Conservation (phyloP, 2,888 invertebrate genomes). For the Apamea epomidion region DNA sequence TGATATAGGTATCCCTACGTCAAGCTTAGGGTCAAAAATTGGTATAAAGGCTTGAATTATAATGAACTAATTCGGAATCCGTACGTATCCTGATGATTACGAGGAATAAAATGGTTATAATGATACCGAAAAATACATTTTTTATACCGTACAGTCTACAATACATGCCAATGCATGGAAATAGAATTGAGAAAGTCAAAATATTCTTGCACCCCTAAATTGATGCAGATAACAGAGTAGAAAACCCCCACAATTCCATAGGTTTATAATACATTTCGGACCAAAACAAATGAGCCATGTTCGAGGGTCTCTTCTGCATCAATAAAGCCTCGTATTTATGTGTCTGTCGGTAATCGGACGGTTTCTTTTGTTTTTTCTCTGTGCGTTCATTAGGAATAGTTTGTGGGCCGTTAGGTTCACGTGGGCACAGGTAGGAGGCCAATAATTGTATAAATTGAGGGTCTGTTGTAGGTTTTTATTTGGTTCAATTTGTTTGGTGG, state of each 20-base stretch:
- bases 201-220: neutral
- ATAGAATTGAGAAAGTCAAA: neutral
- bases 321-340: conserved; percentile 64
- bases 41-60: neutral
- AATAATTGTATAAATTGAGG: conserved; percentile 57
- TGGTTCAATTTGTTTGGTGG: conserved; percentile 21
- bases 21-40: neutral
- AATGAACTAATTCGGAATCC: neutral
- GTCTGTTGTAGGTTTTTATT: conserved; percentile 39
- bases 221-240: neutral
- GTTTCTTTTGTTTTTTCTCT: conserved; percentile 53
- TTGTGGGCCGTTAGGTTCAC: conserved; percentile 54
- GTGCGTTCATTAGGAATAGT: conserved; percentile 56
- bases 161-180: neutral
- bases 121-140: neutral
- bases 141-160: neutral
- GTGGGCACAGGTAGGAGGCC: conserved; percentile 48
- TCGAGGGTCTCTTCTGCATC: conserved; percentile 50
- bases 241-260: conserved; percentile 21
- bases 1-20: conserved; percentile 13
- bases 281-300: conserved; percentile 55
- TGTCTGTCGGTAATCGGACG: conserved; percentile 40
- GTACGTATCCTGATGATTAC: neutral
- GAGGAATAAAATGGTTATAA: neutral
- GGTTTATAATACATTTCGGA: conserved; percentile 48